phyloP scores from a whole-genome alignment of 2,113 vertebrate species.

The Megaleporinus macrocephalus region DNA sequence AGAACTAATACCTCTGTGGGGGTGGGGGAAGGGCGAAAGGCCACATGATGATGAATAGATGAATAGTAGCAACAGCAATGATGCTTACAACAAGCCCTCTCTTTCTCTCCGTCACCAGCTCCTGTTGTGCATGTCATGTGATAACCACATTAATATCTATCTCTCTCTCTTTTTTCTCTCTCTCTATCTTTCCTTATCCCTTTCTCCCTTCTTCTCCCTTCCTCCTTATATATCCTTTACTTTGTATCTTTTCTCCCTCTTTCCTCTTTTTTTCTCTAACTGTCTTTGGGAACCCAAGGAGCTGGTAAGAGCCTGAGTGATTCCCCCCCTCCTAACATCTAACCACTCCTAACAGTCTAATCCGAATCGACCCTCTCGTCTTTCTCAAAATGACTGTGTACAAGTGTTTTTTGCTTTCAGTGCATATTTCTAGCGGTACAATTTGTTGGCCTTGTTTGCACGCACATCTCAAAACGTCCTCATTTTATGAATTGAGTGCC shows the following conservation, averaged over 20 bases:
- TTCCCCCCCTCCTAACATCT: slow-evolving; percentile 51
- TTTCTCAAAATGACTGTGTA: slow-evolving; percentile 40
- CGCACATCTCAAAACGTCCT: background rate
- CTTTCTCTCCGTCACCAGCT: slow-evolving; percentile 75
- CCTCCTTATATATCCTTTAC: slow-evolving; percentile 26
- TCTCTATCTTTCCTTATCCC: slow-evolving; percentile 46
- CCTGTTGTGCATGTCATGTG: slow-evolving; percentile 85
- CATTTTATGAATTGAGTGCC: background rate
- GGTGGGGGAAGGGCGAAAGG: slow-evolving; percentile 55
- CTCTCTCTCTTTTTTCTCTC: slow-evolving; percentile 54
- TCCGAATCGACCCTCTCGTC: slow-evolving; percentile 47
- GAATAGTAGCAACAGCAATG: background rate
- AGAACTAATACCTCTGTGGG: background rate
- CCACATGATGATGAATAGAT: slow-evolving; percentile 63
- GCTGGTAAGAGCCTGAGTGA: slow-evolving; percentile 88
- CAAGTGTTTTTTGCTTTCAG: slow-evolving; percentile 34
- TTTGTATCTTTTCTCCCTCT: slow-evolving; percentile 60
- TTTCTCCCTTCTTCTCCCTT: slow-evolving; percentile 54
- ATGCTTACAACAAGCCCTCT: slow-evolving; percentile 68
- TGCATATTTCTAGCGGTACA: background rate
- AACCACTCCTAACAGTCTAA: slow-evolving; percentile 39
- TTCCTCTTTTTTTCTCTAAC: slow-evolving; percentile 68
- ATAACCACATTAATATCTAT: slow-evolving; percentile 87
- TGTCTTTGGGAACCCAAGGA: slow-evolving; percentile 89
- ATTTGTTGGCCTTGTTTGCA: background rate